A percentile compares a stretch with the other conserved stretches of the same genome.
Evolutionary conservation across 2,797 vertebrate species (phyloP).

Genomic region (Epinephelus awoara): DNA sequence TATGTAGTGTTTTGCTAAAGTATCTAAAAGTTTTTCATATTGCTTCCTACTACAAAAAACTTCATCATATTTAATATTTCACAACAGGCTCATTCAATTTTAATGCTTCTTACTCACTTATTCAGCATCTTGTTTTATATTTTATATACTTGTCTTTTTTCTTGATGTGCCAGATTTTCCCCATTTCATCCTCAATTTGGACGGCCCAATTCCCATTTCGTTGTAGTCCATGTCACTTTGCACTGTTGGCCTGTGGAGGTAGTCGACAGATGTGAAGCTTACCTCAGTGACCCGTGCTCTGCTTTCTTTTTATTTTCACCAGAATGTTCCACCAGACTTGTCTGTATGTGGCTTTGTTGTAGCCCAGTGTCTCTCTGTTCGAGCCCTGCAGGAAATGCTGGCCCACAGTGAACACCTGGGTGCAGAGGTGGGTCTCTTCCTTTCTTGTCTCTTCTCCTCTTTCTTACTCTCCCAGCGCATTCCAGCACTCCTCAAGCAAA

Average conservation of each 20-base stretch:
- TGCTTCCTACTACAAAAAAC: not conserved
- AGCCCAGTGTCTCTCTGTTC: slow-evolving; percentile 85
- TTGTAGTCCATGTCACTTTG: not conserved
- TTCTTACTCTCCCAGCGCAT: not conserved
- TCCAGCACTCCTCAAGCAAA: not conserved
- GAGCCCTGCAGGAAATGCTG: slow-evolving; percentile 86
- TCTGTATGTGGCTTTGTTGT: slow-evolving; percentile 84
- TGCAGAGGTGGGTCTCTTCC: slow-evolving; percentile 66
- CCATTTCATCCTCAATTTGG: not conserved
- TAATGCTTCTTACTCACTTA: not conserved
- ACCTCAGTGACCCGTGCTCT: not conserved
- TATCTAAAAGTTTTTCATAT: not conserved
- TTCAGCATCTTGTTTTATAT: not conserved
- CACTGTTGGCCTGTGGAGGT: not conserved
- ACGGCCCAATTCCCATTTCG: not conserved
- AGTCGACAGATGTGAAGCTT: slow-evolving; percentile 10
- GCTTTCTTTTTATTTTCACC: slow-evolving; percentile 31
- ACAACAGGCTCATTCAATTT: not conserved
- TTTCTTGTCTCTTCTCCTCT: not conserved
- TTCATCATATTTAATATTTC: not conserved
- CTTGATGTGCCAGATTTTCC: not conserved
- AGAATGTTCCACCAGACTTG: slow-evolving; percentile 87
- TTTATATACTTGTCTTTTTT: not conserved
- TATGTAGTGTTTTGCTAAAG: not conserved
- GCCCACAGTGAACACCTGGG: slow-evolving; percentile 68